Evolutionary conservation across 2,113 vertebrate genomes (phyloP).

Genomic region (Lycaon pictus): DNA sequence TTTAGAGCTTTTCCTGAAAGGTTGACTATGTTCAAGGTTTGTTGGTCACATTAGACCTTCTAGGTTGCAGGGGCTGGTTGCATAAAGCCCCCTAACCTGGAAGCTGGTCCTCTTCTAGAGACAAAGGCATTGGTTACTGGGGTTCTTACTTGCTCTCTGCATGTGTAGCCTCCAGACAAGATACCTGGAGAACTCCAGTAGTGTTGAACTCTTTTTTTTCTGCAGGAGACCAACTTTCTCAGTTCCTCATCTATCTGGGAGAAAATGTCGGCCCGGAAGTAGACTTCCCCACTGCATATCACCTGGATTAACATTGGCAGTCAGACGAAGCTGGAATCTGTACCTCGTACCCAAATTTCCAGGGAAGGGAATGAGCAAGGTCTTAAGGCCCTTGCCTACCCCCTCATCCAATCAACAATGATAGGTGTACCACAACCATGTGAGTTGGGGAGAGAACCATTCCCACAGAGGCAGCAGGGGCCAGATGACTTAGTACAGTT

Average conservation of each 20-base stretch:
- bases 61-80: background rate
- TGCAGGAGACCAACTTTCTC: background rate
- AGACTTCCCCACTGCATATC: background rate
- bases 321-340: background rate
- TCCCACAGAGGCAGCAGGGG: background rate
- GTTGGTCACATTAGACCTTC: background rate
- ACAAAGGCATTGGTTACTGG: background rate
- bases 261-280: background rate
- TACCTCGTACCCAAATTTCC: background rate
- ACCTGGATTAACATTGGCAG: background rate
- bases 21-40: background rate
- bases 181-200: background rate
- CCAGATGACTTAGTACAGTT: background rate
- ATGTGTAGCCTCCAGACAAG: background rate
- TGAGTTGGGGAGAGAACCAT: background rate
- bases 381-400: background rate
- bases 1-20: background rate
- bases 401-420: background rate
- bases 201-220: background rate
- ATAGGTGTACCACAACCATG: background rate
- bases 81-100: background rate
- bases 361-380: background rate
- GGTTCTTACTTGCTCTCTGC: background rate
- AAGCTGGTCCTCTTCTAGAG: background rate
- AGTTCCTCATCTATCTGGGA: background rate